Evolutionary conservation across 2,113 vertebrate species (phyloP), one percentile per base, ranked within the genome.

Genomic region (Ornithorhynchus anatinus): DNA sequence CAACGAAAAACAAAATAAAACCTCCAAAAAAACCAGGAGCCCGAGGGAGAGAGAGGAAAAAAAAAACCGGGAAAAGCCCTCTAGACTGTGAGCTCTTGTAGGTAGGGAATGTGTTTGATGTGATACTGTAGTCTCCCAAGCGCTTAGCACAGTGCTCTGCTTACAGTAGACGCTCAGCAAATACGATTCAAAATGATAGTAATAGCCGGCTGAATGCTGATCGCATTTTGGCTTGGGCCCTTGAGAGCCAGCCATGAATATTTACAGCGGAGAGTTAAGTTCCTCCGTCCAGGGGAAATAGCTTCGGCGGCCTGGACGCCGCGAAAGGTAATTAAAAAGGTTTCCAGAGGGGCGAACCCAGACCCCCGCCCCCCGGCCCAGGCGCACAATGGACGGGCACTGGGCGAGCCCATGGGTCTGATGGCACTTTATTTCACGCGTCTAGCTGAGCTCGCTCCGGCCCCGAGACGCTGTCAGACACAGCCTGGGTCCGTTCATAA

Each of bases 401-500:
- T 12, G 72, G 53, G 64, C 15, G n/a, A 0, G 11, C 17, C 59
- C 7, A 8, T 0, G 7, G 38, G 64, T 61, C 35, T 33, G 33
- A n/a, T n/a, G n/a, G n/a, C n/a, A n/a, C n/a, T n/a, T n/a, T n/a
- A n/a, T 1, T 2, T 20, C 45, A 16, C 25, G 29, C 23, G 15
- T 27, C 14, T 16, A 27, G 25, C 45, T 29, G 45, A 48, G 23
- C 25, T 17, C 29, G 45, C 25, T 29, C 25, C 25, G 84, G 76
- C 29, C 80, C 69, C 57, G 73, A 81, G 82, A 78, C 76, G 64
- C 81, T 79, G 84, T 63, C 84, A 79, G 73, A 82, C 77, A 68
- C 81, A 48, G 82, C 27, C 81, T 71, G 86, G 32, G 66, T n/a
- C 69, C 38, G 63, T 2, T 52, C 22, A 11, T 35, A 59, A 50